Evolutionary conservation across 2,888 invertebrate genomes (phyloP), one percentile per base, ranked within the genome.

Genomic region (Melieria picta): DNA sequence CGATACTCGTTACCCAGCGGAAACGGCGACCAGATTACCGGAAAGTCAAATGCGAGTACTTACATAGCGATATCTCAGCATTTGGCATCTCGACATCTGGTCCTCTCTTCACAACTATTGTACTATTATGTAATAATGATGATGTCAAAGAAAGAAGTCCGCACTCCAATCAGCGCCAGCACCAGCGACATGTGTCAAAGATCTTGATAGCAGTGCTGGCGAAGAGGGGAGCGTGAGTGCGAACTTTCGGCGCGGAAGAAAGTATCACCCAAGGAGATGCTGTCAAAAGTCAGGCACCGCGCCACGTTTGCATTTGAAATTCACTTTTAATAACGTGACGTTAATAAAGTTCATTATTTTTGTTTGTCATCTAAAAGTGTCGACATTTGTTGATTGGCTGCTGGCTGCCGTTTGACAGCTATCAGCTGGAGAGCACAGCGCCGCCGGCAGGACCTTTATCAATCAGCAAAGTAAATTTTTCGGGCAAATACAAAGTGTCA

Each of bases 111-210:
- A 11, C 10, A 50, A 50, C 52, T 50, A 11, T n/a, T n/a, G n/a
- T n/a, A 11, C 3, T 50, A 50, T 50, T 10, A n/a, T n/a, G 3
- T 50, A 50, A 50, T 50, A 11, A 11, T n/a, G 52, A 50, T 30
- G 30, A 30, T 30, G 30, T 30, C 30, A 30, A 3, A 30, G 30
- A 30, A 3, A 3, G 30, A 30, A 52, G 57, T 63, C 56, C 42
- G 57, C 46, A 58, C 48, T 55, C 46, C 57, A 64, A 69, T 64
- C 58, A 57, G 48, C 55, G 10, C 16, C 52, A 72, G 61, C 55
- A 7, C 16, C 52, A 70, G 61, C 71, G 77, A 73, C 77, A 76
- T 76, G 75, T 76, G 77, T 72, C 76, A 73, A 47, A 73, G 73
- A 77, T 77, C 77, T 75, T 74, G 77, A 77, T 77, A 77, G 67